A percentile compares a stretch with the other conserved stretches of the same genome.
phyloP scores from a whole-genome alignment of 2,797 vertebrate genomes.

The Scarus forsteni region DNA sequence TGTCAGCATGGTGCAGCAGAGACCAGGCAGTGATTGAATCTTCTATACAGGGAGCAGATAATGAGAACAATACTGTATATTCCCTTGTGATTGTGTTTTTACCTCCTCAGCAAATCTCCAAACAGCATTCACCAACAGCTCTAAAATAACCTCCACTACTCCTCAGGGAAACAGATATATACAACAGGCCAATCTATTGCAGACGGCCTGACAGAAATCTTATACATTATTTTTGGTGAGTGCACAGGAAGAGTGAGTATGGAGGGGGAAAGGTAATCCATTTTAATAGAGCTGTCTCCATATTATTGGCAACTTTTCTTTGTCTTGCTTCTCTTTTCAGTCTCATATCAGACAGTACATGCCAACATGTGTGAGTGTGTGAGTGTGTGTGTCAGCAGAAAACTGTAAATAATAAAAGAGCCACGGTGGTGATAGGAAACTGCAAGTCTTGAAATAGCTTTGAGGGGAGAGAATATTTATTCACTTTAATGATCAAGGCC shows the following conservation, averaged over 20 bases:
- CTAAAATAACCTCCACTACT: conserved; percentile 54
- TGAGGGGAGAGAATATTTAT: conserved; percentile 86
- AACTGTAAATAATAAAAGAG: conserved; percentile 81
- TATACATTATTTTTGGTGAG: conserved; percentile 60
- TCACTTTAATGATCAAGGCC: conserved; percentile 85
- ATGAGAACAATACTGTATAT: conserved; percentile 53
- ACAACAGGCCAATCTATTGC: conserved; percentile 75
- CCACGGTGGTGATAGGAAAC: conserved; percentile 67
- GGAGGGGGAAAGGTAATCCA: conserved; percentile 66
- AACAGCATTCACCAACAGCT: conserved; percentile 40
- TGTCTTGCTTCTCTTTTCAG: conserved; percentile 42
- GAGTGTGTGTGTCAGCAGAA: conserved; percentile 81
- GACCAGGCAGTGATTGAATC: conserved; percentile 37
- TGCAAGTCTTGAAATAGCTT: conserved; percentile 81
- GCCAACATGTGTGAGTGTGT: conserved; percentile 23
- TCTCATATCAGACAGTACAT: conserved; percentile 75
- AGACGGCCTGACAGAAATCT: conserved; percentile 65
- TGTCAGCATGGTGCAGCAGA: conserved; percentile 21
- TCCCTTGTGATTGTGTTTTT: conserved; percentile 57
- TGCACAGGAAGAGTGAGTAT: conserved; percentile 37
- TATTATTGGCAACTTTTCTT: conserved; percentile 75
- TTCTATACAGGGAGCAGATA: conserved; percentile 35
- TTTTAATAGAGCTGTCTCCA: conserved; percentile 81
- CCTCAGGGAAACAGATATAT: conserved; percentile 62
- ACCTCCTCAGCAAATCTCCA: conserved; percentile 60